phyloP scores from a whole-genome alignment of 2,113 vertebrate genomes.

The Brevimyrus niger region DNA sequence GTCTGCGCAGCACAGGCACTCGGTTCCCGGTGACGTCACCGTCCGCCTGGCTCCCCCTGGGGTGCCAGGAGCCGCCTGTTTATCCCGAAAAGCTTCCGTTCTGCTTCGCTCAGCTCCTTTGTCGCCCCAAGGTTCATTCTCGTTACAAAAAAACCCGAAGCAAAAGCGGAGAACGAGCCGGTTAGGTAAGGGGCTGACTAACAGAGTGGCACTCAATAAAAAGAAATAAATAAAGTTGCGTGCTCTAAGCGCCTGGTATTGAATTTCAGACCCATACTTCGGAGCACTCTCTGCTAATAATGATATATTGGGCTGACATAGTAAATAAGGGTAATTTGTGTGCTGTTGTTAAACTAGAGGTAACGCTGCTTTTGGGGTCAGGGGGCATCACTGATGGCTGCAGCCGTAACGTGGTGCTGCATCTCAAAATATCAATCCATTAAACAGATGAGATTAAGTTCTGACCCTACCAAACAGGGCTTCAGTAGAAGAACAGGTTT shows the following conservation, averaged over 20 bases:
- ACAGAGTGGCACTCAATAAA: background rate
- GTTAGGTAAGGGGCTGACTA: background rate
- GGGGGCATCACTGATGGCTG: background rate
- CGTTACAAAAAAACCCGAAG: background rate
- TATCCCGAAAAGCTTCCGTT: background rate
- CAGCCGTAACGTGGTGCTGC: background rate
- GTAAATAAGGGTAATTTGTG: background rate
- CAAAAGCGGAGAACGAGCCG: background rate
- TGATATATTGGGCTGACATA: background rate
- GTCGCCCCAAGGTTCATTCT: background rate
- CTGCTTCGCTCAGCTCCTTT: background rate
- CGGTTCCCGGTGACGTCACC: background rate
- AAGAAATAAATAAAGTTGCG: background rate
- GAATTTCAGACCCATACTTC: slow-evolving; percentile 5
- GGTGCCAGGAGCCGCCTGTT: background rate
- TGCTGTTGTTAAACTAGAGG: background rate
- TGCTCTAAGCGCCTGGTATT: background rate
- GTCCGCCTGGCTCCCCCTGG: background rate
- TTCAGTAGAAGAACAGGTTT: background rate
- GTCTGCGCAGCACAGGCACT: background rate
- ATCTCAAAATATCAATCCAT: background rate
- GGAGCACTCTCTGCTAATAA: background rate
- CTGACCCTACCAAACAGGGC: background rate
- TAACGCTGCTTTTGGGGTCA: background rate
- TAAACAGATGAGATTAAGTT: background rate